Evolutionary conservation across 1,140 invertebrate genomes (phyloP), one percentile per base, ranked within the genome.

Genomic region (Ips typographus): DNA sequence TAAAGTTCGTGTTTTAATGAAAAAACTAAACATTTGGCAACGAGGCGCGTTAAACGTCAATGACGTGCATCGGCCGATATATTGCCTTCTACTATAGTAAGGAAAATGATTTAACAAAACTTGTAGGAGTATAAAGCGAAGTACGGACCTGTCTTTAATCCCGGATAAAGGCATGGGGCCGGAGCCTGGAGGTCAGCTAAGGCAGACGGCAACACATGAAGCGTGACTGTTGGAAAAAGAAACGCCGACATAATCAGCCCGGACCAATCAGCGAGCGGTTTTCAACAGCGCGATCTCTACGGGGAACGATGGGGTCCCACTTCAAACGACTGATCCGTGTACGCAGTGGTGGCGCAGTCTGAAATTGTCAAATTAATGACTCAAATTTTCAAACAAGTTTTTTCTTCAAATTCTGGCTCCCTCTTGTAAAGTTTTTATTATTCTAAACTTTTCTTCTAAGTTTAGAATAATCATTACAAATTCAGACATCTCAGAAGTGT

Each of bases 151-250:
- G 71, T 65, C 4, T 51, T 2, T 44, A 63, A 71, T 57, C 69
- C 69, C 69, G 69, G 69, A 71, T 71, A 57, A 71, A 71, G 55
- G 63, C 58, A 71, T 64, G 69, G 53, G 65, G 49, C 61, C 44
- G 71, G 61, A 56, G 58, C 61, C 61, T 58, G 63, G 66, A 69
- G 67, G 71, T 69, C 71, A 70, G 52, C 43, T 37, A 49, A 66
- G 57, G 72, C 72, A 69, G 70, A 73, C 72, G 64, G 64, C 72
- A 73, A 73, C 64, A 71, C 66, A 73, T 73, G 68, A 73, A 73
- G 69, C 72, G 70, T 73, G 72, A 73, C 72, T 71, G 65, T 42
- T 69, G 65, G 65, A 71, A 73, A 73, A 71, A 73, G 67, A 70
- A 70, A 70, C 72, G 72, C 69, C 69, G 72, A 71, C 72, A 71